A percentile compares a stretch with the other conserved stretches of the same genome.
phyloP scores from a whole-genome alignment of 2,113 vertebrate species.

The rat (Rattus norvegicus) region GRCr8 NC_086019.1:33397001-33397500 shows the following conservation, averaged over 20 bases:
- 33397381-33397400: background rate
- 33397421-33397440: background rate
- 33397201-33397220: background rate
- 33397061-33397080: no score
- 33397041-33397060: no score
- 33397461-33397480: background rate
- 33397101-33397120: no score
- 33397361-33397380: background rate
- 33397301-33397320: no score
- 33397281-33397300: background rate
- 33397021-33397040: no score
- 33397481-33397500: background rate
- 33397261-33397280: fast-evolving
- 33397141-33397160: no score
- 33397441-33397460: background rate
- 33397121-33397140: no score
- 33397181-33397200: background rate
- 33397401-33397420: background rate
- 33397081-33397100: no score
- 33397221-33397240: fast-evolving
- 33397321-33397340: background rate
- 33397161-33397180: background rate
- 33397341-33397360: background rate
- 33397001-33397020: no score
- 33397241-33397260: background rate